Base-by-base conservation (phyloP, 2,888 invertebrate genomes). In the Folsomia candida region DNA sequence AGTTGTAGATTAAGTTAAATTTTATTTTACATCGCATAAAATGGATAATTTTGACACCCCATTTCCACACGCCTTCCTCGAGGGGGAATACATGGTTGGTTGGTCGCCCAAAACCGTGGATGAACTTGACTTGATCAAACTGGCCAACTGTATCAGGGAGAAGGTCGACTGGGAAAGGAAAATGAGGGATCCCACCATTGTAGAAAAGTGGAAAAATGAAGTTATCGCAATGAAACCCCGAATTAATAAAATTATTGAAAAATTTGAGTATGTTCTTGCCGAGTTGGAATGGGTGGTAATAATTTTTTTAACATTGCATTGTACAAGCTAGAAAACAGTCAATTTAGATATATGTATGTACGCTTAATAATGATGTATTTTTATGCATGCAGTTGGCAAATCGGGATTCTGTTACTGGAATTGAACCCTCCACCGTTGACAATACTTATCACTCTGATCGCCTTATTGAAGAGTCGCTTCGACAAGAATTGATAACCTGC, bases 381-480 rank as follows among this genome's bases (percentile, higher is more conserved):
- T n/a, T n/a, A n/a, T n/a, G n/a, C n/a, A n/a, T n/a, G n/a, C n/a
- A n/a, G n/a, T n/a, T 59, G 25, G 29, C 18, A 27, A 28, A 28
- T n/a, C n/a, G n/a, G 1, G 2, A 59, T 1, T 2, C 37, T n/a
- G 51, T 59, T 11, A 37, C 29, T 20, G 26, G 29, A 2, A 62
- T 68, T 51, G 62, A 68, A 60, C 64, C 62, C 2, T 24, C 62
- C 18, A 37, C 68, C 47, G 68, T 69, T 1, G 69, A 69, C 29
- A 64, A 64, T n/a, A 54, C 54, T 0, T 69, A 54, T 60, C 64
- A 64, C 11, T 29, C 62, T 14, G 69, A 69, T 20, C 22, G 11
- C 20, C 24, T 69, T 1, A 64, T 69, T 26, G 28, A 51, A 18
- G 27, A 47, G 1, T 14, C 1, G 27, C 29, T 64, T 6, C 28